Conservation (phyloP, 2,113 vertebrate genomes). For the Mormyrus iriodes region DNA sequence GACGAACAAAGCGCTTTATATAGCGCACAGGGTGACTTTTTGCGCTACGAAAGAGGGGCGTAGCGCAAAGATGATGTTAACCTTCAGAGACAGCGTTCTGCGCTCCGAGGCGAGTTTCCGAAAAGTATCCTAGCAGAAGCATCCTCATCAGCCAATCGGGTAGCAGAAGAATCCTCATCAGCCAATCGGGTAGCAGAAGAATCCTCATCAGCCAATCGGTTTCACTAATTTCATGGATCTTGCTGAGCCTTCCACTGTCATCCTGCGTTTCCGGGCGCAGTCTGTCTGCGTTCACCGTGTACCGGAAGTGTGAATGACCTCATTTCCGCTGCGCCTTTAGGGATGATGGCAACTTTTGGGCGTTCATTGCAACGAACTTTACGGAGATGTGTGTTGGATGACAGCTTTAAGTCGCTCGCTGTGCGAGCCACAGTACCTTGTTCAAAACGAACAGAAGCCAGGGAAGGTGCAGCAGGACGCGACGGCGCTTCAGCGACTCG, state of each 20-base stretch:
- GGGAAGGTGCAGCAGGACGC: not conserved
- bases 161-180: no score
- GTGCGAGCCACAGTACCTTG: not conserved
- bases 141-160: no score
- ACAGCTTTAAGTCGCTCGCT: slow-evolving; percentile 19
- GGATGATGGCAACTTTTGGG: slow-evolving; percentile 46
- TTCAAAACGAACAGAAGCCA: not conserved
- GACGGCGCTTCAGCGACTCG: not conserved
- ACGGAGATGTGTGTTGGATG: slow-evolving; percentile 31
- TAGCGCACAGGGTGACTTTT: no score
- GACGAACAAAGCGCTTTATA: no score
- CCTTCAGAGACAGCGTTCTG: not conserved
- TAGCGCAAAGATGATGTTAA: not conserved
- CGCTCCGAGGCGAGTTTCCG: not conserved
- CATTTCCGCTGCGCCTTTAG: slow-evolving; percentile 26
- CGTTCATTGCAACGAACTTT: slow-evolving; percentile 39
- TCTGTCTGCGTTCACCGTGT: not conserved
- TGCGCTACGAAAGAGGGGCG: not conserved
- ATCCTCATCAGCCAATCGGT: no score
- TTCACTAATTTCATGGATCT: no score
- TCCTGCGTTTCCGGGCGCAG: no score
- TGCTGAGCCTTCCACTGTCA: no score
- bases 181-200: no score
- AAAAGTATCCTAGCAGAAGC: not conserved
- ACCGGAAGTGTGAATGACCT: slow-evolving; percentile 43